These are phyloP conservation scores for Trachurus trachurus DNA, from an alignment of 2,797 vertebrate genomes.

Conservation along the genomic window DNA sequence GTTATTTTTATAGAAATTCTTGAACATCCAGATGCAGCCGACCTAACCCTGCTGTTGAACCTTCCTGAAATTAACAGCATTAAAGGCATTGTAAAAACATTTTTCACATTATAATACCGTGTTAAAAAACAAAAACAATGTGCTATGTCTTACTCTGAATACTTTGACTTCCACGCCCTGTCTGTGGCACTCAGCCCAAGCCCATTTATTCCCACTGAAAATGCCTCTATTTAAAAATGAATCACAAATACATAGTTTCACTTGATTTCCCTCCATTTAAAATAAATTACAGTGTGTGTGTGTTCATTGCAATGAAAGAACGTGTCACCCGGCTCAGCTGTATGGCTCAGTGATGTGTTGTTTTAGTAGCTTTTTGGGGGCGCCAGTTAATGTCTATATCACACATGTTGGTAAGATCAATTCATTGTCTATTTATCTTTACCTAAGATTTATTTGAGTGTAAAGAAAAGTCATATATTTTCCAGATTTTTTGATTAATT, in stretches of 20 bases:
- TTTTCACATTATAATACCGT: neutral
- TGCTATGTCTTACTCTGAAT: neutral
- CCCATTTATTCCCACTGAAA: neutral
- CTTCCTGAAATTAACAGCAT: neutral
- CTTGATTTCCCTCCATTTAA: neutral
- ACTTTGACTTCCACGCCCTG: neutral
- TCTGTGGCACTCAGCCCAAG: neutral
- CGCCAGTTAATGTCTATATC: neutral
- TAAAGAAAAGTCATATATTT: neutral
- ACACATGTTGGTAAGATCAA: neutral
- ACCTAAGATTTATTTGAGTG: constrained; percentile 4
- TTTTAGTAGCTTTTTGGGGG: neutral
- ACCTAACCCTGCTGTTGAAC: neutral
- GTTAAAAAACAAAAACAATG: neutral
- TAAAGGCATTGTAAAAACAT: neutral
- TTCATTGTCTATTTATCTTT: neutral
- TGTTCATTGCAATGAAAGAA: constrained; percentile 1
- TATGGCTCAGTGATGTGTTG: neutral
- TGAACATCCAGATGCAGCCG: neutral
- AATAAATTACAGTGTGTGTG: neutral
- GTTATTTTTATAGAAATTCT: neutral
- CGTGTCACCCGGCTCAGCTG: neutral
- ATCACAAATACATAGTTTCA: neutral
- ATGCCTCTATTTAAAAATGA: neutral
- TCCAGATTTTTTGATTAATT: neutral